Conservation (phyloP, 2,888 invertebrate species). For the Erebia aethiops region DNA sequence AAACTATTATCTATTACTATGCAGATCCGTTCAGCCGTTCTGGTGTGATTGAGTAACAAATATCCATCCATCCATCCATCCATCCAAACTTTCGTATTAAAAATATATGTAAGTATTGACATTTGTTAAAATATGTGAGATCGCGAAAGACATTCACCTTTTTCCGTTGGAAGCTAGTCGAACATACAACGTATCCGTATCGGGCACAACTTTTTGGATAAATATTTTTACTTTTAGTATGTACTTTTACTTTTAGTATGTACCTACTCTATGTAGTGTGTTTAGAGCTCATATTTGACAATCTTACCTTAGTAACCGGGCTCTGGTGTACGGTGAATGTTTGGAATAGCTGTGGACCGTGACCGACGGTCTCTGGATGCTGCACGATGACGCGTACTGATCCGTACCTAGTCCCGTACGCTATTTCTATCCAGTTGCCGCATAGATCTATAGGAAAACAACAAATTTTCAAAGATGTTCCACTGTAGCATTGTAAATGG, state of each 20-base stretch:
- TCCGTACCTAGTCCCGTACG: conserved; percentile 98
- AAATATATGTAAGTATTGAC: too few species aligned
- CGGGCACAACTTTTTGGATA: conserved; percentile 98
- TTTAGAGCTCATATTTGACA: too few species aligned
- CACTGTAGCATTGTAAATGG: neutral
- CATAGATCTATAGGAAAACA: conserved; percentile 87
- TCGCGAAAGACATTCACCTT: conserved; percentile 81
- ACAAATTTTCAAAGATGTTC: too few species aligned
- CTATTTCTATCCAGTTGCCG: conserved; percentile 99
- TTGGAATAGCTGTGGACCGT: conserved; percentile 98
- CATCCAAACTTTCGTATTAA: too few species aligned
- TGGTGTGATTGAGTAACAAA: too few species aligned
- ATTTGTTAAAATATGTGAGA: too few species aligned
- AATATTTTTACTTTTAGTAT: conserved; percentile 87
- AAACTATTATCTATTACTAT: too few species aligned
- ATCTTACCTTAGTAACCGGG: conserved; percentile 94
- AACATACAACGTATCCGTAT: conserved; percentile 97
- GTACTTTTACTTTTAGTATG: too few species aligned
- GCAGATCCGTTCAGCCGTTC: too few species aligned
- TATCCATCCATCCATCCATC: too few species aligned
- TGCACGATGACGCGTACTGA: conserved; percentile 98
- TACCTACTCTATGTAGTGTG: too few species aligned
- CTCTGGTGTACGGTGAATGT: conserved; percentile 98
- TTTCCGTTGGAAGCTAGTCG: conserved; percentile 97
- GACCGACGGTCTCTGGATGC: conserved; percentile 99